phyloP scores from a whole-genome alignment of 2,888 invertebrate genomes.

The Camponotus fellah region DNA sequence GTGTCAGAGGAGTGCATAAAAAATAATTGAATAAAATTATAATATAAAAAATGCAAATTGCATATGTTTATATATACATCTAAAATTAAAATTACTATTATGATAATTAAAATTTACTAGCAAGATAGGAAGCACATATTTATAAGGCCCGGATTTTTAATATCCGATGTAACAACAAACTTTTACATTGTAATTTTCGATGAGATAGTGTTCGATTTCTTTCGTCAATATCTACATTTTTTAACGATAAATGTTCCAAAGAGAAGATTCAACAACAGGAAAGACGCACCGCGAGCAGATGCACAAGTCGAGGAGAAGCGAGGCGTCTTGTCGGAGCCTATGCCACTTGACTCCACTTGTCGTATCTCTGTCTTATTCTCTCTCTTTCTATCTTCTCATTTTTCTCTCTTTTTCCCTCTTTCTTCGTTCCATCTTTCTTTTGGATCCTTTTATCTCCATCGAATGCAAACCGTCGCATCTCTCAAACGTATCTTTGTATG shows the following conservation, averaged over 20 bases:
- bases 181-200: neutral
- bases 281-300: slow-evolving; percentile 33
- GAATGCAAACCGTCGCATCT: neutral
- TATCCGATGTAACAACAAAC: neutral
- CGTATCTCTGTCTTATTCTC: slow-evolving; percentile 57
- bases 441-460: slow-evolving; percentile 22
- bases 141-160: neutral
- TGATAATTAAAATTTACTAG: neutral
- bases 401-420: slow-evolving; percentile 16
- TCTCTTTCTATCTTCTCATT: neutral
- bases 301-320: slow-evolving; percentile 45
- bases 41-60: neutral
- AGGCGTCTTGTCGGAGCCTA: slow-evolving; percentile 73
- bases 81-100: neutral
- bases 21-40: too few species aligned
- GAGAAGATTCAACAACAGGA: slow-evolving; percentile 22
- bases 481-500: slow-evolving; percentile 60
- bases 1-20: too few species aligned
- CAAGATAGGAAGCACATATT: neutral
- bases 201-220: neutral
- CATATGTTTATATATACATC: neutral
- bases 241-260: slow-evolving; percentile 1
- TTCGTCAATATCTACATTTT: neutral
- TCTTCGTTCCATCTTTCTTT: neutral
- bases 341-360: slow-evolving; percentile 82